A percentile compares a stretch with the other conserved stretches of the same genome.
These are phyloP conservation scores for Drosophila meridionalis DNA, from an alignment of 2,888 invertebrate species.

Conservation along the genomic window DNA sequence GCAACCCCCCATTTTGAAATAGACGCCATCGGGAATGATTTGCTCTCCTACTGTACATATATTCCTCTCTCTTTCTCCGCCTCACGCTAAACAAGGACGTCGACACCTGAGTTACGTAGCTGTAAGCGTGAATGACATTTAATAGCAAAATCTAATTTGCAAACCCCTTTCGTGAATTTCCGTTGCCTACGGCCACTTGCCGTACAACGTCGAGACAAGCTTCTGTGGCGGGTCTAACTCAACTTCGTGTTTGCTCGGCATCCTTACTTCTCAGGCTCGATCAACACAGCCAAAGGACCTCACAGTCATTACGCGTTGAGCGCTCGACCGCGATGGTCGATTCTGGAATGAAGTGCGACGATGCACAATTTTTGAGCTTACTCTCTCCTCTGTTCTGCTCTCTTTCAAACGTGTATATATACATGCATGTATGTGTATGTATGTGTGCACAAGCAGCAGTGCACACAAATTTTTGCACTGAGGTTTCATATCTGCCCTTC, in stretches of 20 bases:
- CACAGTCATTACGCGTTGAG: background rate
- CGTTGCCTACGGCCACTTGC: constrained; percentile 34
- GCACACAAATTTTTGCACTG: background rate
- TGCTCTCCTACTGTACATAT: constrained; percentile 35
- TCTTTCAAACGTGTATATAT: background rate
- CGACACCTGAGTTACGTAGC: constrained; percentile 38
- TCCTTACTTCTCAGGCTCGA: background rate
- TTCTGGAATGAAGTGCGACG: background rate
- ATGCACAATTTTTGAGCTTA: background rate
- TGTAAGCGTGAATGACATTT: constrained; percentile 36
- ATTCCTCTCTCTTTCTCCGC: constrained; percentile 28
- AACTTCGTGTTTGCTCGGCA: background rate
- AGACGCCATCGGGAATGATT: constrained; percentile 10
- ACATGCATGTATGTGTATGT: background rate
- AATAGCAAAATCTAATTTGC: constrained; percentile 65
- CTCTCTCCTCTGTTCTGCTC: background rate
- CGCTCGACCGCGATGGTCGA: background rate
- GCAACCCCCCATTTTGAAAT: constrained; percentile 16
- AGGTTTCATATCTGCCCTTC: background rate
- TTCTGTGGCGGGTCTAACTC: background rate
- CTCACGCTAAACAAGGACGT: constrained; percentile 41
- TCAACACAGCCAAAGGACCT: background rate
- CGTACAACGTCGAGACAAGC: background rate
- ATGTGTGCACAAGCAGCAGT: background rate
- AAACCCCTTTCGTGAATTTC: constrained; percentile 43